Conservation (phyloP, 2,888 invertebrate genomes). For the Colletes collaris region DNA sequence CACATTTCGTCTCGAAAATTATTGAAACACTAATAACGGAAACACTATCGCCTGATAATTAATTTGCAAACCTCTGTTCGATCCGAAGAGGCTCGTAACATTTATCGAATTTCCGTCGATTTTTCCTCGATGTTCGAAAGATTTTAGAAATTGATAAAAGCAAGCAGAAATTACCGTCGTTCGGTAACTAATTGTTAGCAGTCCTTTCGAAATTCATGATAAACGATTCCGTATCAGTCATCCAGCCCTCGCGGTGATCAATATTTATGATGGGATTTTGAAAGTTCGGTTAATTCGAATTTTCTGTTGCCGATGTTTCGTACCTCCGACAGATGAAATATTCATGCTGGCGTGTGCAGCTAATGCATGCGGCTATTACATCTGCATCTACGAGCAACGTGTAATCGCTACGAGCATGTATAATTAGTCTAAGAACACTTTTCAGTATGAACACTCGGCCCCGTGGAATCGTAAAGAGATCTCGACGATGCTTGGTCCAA, state of each 20-base stretch:
- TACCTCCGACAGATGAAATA: slow-evolving; percentile 31
- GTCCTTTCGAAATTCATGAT: not conserved
- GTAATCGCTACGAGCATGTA: slow-evolving; percentile 51
- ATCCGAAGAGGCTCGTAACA: no score
- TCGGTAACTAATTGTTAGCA: no score
- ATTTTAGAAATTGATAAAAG: slow-evolving; percentile 1
- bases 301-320: slow-evolving; percentile 30
- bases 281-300: slow-evolving; percentile 22
- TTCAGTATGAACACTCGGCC: slow-evolving; percentile 15
- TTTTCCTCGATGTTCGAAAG: not conserved
- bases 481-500: not conserved
- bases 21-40: no score
- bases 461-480: not conserved
- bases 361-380: slow-evolving; percentile 55
- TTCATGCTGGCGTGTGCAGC: slow-evolving; percentile 37
- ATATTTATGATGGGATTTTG: slow-evolving; percentile 9
- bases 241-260: no score
- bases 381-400: slow-evolving; percentile 49
- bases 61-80: no score
- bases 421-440: slow-evolving; percentile 47
- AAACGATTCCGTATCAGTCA: slow-evolving; percentile 4
- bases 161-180: not conserved
- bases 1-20: no score
- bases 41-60: no score
- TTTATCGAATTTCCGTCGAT: no score